These are phyloP conservation scores for Galeruca laticollis DNA, from an alignment of 2,888 invertebrate species.

Conservation along the genomic window DNA sequence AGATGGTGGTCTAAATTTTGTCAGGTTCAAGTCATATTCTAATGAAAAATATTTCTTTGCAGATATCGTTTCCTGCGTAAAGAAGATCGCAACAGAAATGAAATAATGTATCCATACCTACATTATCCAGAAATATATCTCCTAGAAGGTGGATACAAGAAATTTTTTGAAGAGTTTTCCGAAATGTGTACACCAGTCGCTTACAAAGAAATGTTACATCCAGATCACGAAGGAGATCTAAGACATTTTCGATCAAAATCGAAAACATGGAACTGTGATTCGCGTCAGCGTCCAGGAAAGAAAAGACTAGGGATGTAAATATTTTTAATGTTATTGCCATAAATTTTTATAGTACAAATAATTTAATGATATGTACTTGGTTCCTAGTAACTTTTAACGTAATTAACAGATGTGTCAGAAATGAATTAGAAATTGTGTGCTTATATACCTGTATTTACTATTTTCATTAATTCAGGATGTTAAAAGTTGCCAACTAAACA, in stretches of 20 bases:
- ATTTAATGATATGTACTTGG: conserved; percentile 23
- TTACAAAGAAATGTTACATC: conserved; percentile 90
- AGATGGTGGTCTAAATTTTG: not conserved
- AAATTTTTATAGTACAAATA: conserved; percentile 47
- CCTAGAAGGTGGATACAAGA: conserved; percentile 90
- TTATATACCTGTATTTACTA: too few relatives aligned
- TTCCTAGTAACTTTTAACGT: conserved; percentile 12
- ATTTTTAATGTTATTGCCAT: conserved; percentile 30
- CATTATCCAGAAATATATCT: conserved; percentile 95
- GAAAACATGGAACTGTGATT: conserved; percentile 77
- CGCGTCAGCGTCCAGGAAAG: conserved; percentile 50
- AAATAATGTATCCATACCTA: conserved; percentile 84
- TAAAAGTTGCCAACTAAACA: too few relatives aligned
- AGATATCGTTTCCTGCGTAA: conserved; percentile 87
- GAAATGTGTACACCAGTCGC: conserved; percentile 78
- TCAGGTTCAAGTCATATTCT: conserved; percentile 16
- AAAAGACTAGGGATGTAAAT: conserved; percentile 52
- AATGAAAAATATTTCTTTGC: conserved; percentile 51
- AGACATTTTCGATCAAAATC: conserved; percentile 81
- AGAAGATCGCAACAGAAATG: conserved; percentile 84
- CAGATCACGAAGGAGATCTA: conserved; percentile 79
- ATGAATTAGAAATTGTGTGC: too few relatives aligned
- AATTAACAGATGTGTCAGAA: not conserved
- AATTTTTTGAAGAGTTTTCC: conserved; percentile 79
- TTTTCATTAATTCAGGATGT: too few relatives aligned